Evolutionary conservation across 2,113 vertebrate species (phyloP).

Genomic region (Machaerirhynchus nigripectus): DNA sequence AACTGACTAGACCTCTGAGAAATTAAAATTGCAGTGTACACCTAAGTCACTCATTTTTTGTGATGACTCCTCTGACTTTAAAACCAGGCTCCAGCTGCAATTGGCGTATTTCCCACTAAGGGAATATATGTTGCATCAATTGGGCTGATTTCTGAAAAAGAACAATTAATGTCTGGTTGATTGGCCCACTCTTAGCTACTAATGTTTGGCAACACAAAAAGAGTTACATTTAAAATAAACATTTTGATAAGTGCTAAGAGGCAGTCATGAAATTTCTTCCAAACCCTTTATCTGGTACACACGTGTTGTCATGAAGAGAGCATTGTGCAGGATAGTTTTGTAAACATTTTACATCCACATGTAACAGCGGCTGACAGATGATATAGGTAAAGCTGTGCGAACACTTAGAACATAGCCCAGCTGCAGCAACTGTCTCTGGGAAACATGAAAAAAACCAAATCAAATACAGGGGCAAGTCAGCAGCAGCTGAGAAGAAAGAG

Average conservation of each 20-base stretch:
- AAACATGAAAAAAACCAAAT: not conserved
- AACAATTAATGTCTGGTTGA: not conserved
- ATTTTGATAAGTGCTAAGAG: not conserved
- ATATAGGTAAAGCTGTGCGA: not conserved
- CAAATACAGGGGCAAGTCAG: not conserved
- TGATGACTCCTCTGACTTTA: not conserved
- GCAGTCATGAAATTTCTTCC: not conserved
- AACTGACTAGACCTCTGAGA: not conserved
- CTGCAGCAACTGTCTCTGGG: not conserved
- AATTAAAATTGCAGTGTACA: not conserved
- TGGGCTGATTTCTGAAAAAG: not conserved
- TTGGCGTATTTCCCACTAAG: rapidly evolving
- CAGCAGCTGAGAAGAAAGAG: not conserved
- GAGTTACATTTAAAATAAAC: not conserved
- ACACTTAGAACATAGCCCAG: not conserved
- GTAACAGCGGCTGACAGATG: not conserved
- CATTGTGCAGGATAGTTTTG: not conserved
- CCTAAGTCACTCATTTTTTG: not conserved
- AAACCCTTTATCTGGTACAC: not conserved
- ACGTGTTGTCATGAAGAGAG: not conserved
- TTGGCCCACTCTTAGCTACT: not conserved
- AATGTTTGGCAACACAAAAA: not conserved
- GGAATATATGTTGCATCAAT: not conserved
- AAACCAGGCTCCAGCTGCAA: not conserved
- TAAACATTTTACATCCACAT: not conserved